Evolutionary conservation across 2,113 vertebrate species (phyloP).

Genomic region (Planiliza haematocheilus): DNA sequence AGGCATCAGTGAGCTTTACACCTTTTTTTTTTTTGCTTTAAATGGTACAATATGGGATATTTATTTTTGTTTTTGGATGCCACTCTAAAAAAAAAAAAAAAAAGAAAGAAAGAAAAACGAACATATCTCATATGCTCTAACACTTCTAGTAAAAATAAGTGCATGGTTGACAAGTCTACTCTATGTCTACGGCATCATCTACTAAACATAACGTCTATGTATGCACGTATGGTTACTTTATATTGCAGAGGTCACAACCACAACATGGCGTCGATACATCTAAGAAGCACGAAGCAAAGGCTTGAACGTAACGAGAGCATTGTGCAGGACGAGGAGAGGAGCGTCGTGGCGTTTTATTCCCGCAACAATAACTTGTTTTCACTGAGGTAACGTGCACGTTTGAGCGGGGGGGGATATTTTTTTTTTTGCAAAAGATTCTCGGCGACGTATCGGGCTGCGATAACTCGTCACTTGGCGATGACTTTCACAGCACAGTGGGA

Average conservation of each 20-base stretch:
- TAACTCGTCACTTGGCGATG: conserved; percentile 29
- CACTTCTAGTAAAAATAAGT: conserved; percentile 69
- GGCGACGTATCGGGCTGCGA: too few species aligned
- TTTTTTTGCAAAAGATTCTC: too few species aligned
- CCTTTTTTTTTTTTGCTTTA: conserved; percentile 25
- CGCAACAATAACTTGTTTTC: conserved; percentile 18
- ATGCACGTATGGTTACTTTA: conserved; percentile 69
- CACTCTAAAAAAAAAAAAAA: conserved; percentile 51
- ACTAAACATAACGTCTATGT: conserved; percentile 56
- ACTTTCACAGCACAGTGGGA: conserved; percentile 40
- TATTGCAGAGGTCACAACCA: conserved; percentile 73
- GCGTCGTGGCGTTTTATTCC: conserved; percentile 51
- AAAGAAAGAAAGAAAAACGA: too few species aligned
- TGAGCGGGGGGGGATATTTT: too few species aligned
- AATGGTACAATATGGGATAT: conserved; percentile 12
- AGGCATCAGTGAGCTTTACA: conserved; percentile 14
- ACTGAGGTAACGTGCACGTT: conserved; percentile 60
- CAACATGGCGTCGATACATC: conserved; percentile 44
- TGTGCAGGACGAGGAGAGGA: conserved; percentile 39
- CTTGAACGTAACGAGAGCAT: conserved; percentile 29
- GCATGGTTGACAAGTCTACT: conserved; percentile 75
- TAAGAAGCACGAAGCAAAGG: conserved; percentile 36
- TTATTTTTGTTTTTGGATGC: conserved; percentile 44
- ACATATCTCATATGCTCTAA: conserved; percentile 75
- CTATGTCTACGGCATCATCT: conserved; percentile 57